Percentiles rank a stretch among this genome's conserved stretches.
Evolutionary conservation across 1,140 invertebrate genomes (phyloP).

Genomic region (Drosophila guanche): DNA sequence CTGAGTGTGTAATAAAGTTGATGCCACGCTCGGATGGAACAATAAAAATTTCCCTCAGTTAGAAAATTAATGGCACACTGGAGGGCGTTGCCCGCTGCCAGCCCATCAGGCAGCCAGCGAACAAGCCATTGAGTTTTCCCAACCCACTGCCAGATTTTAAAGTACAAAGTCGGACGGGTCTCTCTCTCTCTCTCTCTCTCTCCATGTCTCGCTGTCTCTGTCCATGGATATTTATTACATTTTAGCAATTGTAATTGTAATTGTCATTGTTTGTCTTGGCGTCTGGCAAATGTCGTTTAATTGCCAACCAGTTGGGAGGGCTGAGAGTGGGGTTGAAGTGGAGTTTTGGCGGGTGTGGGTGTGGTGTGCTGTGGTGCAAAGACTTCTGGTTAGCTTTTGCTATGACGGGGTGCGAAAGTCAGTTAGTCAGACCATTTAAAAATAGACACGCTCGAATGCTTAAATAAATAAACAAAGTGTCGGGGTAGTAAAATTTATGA

Average conservation of each 20-base stretch:
- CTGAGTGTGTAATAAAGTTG: slow-evolving; percentile 67
- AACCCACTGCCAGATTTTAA: slow-evolving; percentile 32
- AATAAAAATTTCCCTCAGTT: slow-evolving; percentile 59
- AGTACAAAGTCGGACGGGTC: slow-evolving; percentile 13
- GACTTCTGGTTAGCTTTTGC: slow-evolving; percentile 13
- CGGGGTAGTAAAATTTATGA: slow-evolving; percentile 74
- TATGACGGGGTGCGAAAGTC: slow-evolving; percentile 57
- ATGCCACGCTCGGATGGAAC: slow-evolving; percentile 50
- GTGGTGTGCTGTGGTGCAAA: no score
- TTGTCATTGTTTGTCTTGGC: slow-evolving; percentile 77
- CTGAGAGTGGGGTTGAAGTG: not conserved
- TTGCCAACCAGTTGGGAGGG: slow-evolving; percentile 42
- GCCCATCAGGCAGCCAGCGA: slow-evolving; percentile 1
- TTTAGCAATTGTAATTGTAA: slow-evolving; percentile 78
- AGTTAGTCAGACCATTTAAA: slow-evolving; percentile 76
- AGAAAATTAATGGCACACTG: slow-evolving; percentile 55
- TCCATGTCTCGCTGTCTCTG: not conserved
- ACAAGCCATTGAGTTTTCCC: slow-evolving; percentile 7
- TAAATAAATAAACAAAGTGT: slow-evolving; percentile 77
- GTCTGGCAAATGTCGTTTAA: slow-evolving; percentile 78
- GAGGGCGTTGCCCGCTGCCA: slow-evolving; percentile 33
- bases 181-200: not conserved
- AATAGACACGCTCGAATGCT: slow-evolving; percentile 72
- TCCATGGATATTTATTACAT: slow-evolving; percentile 67
- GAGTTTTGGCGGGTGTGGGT: no score